phyloP scores from a whole-genome alignment of 2,797 vertebrate genomes.

The Rhinogobio ventralis region DNA sequence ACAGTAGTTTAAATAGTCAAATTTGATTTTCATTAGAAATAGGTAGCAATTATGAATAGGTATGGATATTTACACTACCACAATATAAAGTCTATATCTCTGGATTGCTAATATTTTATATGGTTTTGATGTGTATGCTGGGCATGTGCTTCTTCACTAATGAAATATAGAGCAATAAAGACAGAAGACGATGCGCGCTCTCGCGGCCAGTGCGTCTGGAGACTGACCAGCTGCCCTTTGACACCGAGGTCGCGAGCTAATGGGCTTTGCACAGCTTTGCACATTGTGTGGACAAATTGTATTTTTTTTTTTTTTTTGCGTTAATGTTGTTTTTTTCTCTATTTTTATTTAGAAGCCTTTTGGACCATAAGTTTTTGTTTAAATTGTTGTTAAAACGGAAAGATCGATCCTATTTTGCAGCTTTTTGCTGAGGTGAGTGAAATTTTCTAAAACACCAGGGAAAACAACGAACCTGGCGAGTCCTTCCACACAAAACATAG shows the following conservation, averaged over 20 bases:
- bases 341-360: neutral
- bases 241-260: slow-evolving; percentile 60
- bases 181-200: slow-evolving; percentile 54
- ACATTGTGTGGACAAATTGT: slow-evolving; percentile 59
- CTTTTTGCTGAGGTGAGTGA: slow-evolving; percentile 5
- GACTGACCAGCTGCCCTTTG: slow-evolving; percentile 72
- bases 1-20: neutral
- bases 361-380: slow-evolving; percentile 1
- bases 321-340: slow-evolving; percentile 41
- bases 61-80: neutral
- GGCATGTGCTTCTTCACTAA: slow-evolving; percentile 2
- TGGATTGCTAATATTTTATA: neutral
- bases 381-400: neutral
- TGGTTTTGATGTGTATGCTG: neutral
- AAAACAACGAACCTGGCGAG: neutral
- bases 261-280: slow-evolving; percentile 58
- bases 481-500: neutral
- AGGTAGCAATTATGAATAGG: neutral
- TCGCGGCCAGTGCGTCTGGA: slow-evolving; percentile 58
- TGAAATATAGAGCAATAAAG: slow-evolving; percentile 37
- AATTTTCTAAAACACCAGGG: neutral
- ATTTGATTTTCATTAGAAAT: neutral
- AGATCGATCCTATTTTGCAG: neutral
- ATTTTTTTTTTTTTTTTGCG: slow-evolving; percentile 47
- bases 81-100: neutral